phyloP scores from a whole-genome alignment of 2,888 invertebrate genomes.

The Acutogordius australiensis region DNA sequence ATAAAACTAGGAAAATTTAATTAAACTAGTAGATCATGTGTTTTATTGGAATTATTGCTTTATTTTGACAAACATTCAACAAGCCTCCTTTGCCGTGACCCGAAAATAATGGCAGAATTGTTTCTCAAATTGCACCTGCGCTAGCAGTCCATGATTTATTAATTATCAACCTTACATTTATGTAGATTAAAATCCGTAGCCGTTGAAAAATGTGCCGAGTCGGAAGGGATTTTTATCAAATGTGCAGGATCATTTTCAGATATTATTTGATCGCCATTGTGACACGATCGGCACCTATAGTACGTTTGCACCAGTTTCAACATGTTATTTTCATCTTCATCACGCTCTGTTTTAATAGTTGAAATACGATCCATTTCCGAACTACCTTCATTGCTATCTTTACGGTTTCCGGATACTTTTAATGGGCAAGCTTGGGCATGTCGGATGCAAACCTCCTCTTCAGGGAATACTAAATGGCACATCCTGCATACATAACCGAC shows the following conservation, averaged over 20 bases:
- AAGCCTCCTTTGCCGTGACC: no score
- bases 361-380: background rate
- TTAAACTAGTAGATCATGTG: no score
- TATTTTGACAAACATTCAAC: no score
- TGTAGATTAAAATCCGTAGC: background rate
- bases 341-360: background rate
- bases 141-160: no score
- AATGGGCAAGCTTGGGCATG: no score
- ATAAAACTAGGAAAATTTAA: no score
- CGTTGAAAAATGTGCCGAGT: background rate
- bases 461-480: background rate
- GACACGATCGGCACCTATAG: background rate
- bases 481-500: background rate
- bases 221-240: background rate
- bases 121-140: no score
- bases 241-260: background rate
- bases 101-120: no score
- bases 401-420: no score
- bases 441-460: background rate
- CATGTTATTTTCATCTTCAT: background rate
- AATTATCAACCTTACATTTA: no score
- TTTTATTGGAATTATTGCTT: no score
- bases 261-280: background rate
- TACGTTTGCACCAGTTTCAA: slow-evolving; percentile 1
- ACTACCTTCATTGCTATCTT: background rate